These are phyloP conservation scores for Pachyramphus minor DNA, from an alignment of 2,113 vertebrate species.

Conservation along the genomic window DNA sequence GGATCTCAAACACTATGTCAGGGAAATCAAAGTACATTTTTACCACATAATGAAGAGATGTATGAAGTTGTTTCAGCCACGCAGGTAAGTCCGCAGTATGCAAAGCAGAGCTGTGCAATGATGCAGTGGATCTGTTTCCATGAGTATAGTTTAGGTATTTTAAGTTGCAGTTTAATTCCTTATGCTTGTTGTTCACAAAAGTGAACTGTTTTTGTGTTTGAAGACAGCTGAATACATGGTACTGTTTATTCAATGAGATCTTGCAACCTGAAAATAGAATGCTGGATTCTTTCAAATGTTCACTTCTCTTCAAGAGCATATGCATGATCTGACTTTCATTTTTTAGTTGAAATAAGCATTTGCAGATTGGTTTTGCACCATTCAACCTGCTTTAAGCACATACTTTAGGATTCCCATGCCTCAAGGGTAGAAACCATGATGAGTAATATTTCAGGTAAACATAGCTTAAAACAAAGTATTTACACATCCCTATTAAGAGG, in stretches of 20 bases:
- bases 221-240: background rate
- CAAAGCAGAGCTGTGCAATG: background rate
- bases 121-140: background rate
- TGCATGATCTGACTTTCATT: background rate
- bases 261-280: background rate
- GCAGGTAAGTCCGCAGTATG: background rate
- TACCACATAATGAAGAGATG: background rate
- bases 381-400: background rate
- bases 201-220: background rate
- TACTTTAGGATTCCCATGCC: background rate
- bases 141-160: background rate
- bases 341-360: background rate
- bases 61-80: background rate
- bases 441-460: background rate
- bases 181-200: background rate
- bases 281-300: background rate
- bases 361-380: background rate
- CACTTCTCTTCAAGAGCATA: background rate
- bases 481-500: background rate
- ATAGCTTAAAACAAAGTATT: background rate
- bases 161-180: background rate
- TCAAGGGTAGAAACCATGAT: background rate
- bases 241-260: background rate
- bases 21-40: background rate
- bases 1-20: background rate